Conservation (phyloP, 2,113 vertebrate genomes). For the Aythya baeri region DNA sequence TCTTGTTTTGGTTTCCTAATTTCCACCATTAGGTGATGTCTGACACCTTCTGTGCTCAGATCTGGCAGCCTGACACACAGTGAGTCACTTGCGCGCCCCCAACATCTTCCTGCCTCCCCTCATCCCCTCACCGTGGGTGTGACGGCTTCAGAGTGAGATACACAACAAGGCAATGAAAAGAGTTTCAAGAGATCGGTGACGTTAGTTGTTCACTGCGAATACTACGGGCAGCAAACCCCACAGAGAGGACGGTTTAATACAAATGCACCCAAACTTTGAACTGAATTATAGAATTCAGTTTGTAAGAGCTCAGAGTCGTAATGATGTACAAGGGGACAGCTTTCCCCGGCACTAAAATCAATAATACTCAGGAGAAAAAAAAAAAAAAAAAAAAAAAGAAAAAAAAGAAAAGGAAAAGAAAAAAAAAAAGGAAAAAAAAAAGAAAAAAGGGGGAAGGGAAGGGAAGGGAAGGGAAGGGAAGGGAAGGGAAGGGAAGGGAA, state of each 20-base stretch:
- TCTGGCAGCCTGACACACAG: conserved; percentile 61
- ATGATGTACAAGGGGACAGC: not conserved
- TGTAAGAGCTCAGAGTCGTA: not conserved
- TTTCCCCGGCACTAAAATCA: not conserved
- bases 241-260: not conserved
- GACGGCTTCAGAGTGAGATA: conserved; percentile 21
- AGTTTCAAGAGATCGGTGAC: not conserved
- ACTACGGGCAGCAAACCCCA: not conserved
- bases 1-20: conserved; percentile 75
- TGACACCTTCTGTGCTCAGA: conserved; percentile 66
- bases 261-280: not conserved
- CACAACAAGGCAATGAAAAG: not conserved
- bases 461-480: too few relatives aligned
- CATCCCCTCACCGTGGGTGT: not conserved
- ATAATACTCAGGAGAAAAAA: not conserved
- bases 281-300: not conserved
- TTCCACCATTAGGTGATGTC: conserved; percentile 80
- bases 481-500: too few relatives aligned
- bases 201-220: not conserved
- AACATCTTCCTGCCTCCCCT: conserved; percentile 35
- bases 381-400: too few relatives aligned
- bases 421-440: too few relatives aligned
- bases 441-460: too few relatives aligned
- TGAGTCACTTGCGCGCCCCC: conserved; percentile 58
- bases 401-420: too few relatives aligned